Evolutionary conservation across 2,888 invertebrate genomes (phyloP).

Genomic region (Unio pictorum): DNA sequence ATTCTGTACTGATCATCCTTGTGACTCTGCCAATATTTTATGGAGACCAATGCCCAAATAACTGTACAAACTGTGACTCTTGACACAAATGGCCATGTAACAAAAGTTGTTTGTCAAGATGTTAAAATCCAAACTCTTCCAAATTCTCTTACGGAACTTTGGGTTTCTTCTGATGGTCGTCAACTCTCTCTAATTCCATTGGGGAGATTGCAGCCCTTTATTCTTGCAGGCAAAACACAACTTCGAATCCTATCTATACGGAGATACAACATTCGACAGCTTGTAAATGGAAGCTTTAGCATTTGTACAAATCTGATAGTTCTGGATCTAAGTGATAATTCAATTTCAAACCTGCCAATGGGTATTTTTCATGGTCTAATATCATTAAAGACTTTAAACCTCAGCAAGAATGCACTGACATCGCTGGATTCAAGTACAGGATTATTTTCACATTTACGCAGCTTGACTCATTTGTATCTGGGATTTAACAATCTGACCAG

Average conservation of each 20-base stretch:
- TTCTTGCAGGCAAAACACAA: conserved; percentile 16
- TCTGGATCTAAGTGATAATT: conserved; percentile 32
- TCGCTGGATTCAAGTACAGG: neutral
- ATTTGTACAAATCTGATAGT: conserved; percentile 23
- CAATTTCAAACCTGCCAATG: conserved; percentile 12
- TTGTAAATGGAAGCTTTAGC: conserved; percentile 28
- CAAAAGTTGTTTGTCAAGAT: conserved; percentile 24
- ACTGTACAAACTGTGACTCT: conserved; percentile 22
- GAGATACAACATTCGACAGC: conserved; percentile 21
- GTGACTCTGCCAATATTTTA: no score
- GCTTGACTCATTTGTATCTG: no score
- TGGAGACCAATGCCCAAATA: conserved; percentile 11
- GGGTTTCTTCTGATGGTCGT: conserved; percentile 10
- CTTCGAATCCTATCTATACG: conserved; percentile 26
- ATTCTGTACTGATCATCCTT: no score
- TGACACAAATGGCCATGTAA: conserved; percentile 17
- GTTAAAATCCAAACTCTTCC: conserved; percentile 20
- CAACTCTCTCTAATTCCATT: conserved; percentile 3
- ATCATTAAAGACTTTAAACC: conserved; percentile 28
- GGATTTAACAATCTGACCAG: no score
- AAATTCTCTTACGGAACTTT: conserved; percentile 13
- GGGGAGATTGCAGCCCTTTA: conserved; percentile 18
- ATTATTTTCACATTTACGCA: no score
- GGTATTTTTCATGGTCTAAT: conserved; percentile 38
- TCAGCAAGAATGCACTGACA: conserved; percentile 31